Evolutionary conservation across 2,797 vertebrate genomes (phyloP).

Genomic region (Pipistrellus pygmaeus): DNA sequence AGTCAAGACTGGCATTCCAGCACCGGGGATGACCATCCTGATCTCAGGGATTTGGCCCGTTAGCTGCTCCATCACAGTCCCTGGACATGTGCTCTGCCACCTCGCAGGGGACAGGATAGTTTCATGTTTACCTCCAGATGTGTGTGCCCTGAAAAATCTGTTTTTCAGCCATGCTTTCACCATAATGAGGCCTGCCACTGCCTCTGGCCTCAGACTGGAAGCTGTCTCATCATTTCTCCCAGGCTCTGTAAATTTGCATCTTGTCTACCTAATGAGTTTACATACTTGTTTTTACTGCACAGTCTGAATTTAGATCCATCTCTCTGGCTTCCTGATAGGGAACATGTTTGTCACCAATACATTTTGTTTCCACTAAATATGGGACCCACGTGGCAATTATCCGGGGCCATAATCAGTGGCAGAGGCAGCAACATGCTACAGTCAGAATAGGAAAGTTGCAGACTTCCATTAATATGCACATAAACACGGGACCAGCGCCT

Average conservation of each 20-base stretch:
- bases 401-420: constrained; percentile 66
- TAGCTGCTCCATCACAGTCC: not conserved
- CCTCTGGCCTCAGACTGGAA: constrained; percentile 78
- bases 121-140: not conserved
- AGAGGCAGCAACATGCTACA: constrained; percentile 57
- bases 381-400: constrained; percentile 73
- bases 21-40: not conserved
- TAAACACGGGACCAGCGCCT: not conserved
- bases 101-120: not conserved
- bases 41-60: not conserved
- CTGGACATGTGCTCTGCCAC: not conserved
- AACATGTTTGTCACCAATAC: constrained; percentile 80
- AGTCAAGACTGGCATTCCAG: not conserved
- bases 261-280: constrained; percentile 85
- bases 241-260: constrained; percentile 85
- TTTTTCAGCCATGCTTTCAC: not conserved
- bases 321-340: constrained; percentile 60
- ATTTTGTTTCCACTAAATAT: constrained; percentile 72
- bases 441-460: constrained; percentile 63
- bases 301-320: constrained; percentile 70
- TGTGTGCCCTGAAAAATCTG: not conserved
- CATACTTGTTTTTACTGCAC: constrained; percentile 16
- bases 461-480: constrained; percentile 73
- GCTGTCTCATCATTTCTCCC: constrained; percentile 83
- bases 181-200: not conserved